Conservation (phyloP, 2,797 vertebrate genomes). For the Alcedo quadribrachys region DNA sequence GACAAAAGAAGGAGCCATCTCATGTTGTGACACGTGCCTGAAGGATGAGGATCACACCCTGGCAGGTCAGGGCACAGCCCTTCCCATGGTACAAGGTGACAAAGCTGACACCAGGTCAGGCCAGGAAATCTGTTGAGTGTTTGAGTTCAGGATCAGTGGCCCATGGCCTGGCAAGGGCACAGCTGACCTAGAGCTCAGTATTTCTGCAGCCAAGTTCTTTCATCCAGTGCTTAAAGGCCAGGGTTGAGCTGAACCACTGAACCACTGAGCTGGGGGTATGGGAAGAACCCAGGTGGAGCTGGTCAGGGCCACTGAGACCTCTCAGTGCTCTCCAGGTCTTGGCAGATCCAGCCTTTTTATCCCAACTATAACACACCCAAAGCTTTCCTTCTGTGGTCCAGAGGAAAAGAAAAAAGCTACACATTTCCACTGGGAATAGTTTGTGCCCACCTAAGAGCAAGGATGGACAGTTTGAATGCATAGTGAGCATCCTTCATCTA, state of each 20-base stretch:
- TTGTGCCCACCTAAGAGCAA: neutral
- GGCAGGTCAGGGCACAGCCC: neutral
- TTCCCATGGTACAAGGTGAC: neutral
- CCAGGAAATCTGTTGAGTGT: neutral
- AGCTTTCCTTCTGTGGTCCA: neutral
- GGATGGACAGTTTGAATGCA: neutral
- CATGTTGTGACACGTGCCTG: fast-evolving
- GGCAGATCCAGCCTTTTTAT: neutral
- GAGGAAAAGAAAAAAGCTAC: neutral
- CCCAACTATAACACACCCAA: neutral
- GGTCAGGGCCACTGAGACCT: neutral
- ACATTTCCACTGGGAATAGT: neutral
- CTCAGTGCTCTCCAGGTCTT: neutral
- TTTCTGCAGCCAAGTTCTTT: neutral
- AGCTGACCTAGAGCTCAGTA: neutral
- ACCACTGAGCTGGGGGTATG: neutral
- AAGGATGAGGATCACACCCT: fast-evolving
- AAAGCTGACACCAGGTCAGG: fast-evolving
- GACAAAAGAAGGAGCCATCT: neutral
- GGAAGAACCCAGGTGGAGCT: neutral
- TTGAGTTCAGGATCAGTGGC: neutral
- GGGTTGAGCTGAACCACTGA: neutral
- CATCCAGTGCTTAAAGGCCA: neutral
- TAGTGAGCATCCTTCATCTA: neutral
- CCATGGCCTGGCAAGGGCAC: fast-evolving